phyloP scores from a whole-genome alignment of 2,888 invertebrate genomes.

The Nemotelus nigrinus region DNA sequence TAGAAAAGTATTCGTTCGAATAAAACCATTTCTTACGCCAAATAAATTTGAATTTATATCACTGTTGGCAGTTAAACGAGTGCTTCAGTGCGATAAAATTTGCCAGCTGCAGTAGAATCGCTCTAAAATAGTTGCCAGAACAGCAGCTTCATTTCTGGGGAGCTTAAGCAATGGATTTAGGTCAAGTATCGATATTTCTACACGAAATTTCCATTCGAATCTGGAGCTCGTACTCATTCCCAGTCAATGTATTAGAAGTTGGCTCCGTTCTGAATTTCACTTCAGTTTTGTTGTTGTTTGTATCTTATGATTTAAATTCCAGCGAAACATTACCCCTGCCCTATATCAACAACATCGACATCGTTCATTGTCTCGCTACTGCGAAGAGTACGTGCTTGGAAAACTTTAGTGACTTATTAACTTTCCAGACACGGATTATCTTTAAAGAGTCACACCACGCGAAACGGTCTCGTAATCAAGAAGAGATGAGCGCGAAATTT shows the following conservation, averaged over 20 bases:
- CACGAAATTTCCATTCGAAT: neutral
- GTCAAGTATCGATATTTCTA: conserved; percentile 36
- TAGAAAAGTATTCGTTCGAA: too few relatives aligned
- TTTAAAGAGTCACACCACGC: neutral
- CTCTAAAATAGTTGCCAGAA: neutral
- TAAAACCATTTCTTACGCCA: too few relatives aligned
- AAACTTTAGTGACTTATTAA: conserved; percentile 14
- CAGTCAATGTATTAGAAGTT: neutral
- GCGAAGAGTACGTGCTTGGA: neutral
- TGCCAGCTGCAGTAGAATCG: neutral
- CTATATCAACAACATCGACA: conserved; percentile 15
- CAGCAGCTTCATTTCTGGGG: neutral
- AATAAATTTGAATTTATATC: neutral
- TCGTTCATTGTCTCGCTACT: neutral
- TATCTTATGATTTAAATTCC: neutral
- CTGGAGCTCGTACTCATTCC: conserved; percentile 3
- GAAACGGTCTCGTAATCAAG: too few relatives aligned
- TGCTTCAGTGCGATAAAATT: neutral
- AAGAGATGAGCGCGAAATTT: too few relatives aligned
- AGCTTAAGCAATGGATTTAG: conserved; percentile 8
- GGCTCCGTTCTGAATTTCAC: neutral
- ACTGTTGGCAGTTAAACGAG: too few relatives aligned
- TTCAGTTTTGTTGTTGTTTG: conserved; percentile 1
- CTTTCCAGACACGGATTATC: conserved; percentile 21
- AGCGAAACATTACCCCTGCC: neutral